phyloP scores from a whole-genome alignment of 2,113 vertebrate species.

The Centropus unirufus region DNA sequence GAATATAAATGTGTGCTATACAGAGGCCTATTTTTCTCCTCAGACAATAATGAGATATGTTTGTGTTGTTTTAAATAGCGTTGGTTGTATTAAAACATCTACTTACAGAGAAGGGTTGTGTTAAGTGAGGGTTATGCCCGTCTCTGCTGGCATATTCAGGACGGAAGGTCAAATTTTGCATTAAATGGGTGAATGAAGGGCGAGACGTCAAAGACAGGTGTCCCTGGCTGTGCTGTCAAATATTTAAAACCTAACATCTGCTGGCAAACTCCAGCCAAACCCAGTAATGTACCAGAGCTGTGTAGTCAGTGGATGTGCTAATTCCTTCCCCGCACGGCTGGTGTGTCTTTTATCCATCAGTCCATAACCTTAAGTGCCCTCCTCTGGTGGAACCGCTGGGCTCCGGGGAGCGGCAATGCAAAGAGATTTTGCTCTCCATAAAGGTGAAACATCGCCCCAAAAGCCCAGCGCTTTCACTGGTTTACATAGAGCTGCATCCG shows the following conservation, averaged over 20 bases:
- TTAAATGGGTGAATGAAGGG: constrained; percentile 57
- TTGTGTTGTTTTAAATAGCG: constrained; percentile 39
- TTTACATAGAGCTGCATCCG: background rate
- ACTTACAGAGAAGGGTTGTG: background rate
- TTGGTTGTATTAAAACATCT: constrained; percentile 49
- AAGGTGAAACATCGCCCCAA: background rate
- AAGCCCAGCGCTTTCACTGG: background rate
- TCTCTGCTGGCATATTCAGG: background rate
- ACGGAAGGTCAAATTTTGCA: constrained; percentile 49
- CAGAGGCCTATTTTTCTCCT: constrained; percentile 49
- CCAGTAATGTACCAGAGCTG: background rate
- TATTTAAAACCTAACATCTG: constrained; percentile 60
- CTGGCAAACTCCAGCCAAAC: constrained; percentile 17
- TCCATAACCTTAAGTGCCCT: background rate
- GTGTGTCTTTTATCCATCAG: background rate
- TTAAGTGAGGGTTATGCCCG: constrained; percentile 13
- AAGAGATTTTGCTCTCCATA: background rate
- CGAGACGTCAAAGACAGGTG: constrained; percentile 48
- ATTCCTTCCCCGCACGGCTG: background rate
- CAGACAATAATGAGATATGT: constrained; percentile 43
- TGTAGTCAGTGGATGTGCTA: background rate
- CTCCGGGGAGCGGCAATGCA: background rate
- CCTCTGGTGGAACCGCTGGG: background rate
- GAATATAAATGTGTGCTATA: constrained; percentile 29
- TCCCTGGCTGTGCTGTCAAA: constrained; percentile 54